Conservation (phyloP, 2,797 vertebrate genomes). For the Borostomias antarcticus region DNA sequence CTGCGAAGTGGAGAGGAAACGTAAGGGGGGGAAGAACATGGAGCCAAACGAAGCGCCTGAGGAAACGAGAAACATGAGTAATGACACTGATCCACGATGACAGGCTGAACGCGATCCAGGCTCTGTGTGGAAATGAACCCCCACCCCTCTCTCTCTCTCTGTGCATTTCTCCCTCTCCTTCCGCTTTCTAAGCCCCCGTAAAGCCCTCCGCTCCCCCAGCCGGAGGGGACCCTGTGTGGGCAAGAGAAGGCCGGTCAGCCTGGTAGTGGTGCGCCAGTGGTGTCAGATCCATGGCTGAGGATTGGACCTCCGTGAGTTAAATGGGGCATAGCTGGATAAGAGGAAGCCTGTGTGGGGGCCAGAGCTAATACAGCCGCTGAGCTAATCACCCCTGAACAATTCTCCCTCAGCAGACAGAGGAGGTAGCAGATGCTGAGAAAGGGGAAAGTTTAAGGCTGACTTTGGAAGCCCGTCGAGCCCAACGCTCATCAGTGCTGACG, state of each 20-base stretch:
- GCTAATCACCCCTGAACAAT: constrained; percentile 57
- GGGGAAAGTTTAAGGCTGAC: constrained; percentile 42
- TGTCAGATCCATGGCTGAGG: constrained; percentile 42
- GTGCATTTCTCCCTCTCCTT: neutral
- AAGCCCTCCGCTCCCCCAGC: constrained; percentile 43
- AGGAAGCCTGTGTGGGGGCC: constrained; percentile 38
- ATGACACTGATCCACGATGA: constrained; percentile 35
- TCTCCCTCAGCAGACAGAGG: constrained; percentile 41
- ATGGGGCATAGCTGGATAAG: constrained; percentile 60
- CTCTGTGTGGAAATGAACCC: constrained; percentile 53
- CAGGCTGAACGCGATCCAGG: constrained; percentile 47
- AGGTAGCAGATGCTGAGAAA: constrained; percentile 54
- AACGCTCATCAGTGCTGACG: constrained; percentile 50
- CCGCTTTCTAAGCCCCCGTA: constrained; percentile 42
- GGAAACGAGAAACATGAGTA: constrained; percentile 25
- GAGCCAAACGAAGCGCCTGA: constrained; percentile 15
- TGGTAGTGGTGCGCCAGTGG: constrained; percentile 45
- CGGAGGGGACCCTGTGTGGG: constrained; percentile 37
- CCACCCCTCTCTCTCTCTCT: constrained; percentile 15
- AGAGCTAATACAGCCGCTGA: constrained; percentile 52
- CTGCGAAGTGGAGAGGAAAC: too few species aligned
- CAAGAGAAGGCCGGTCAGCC: constrained; percentile 46
- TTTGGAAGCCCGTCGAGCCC: constrained; percentile 53
- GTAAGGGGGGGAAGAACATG: neutral
- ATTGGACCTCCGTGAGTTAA: constrained; percentile 46